Evolutionary conservation across 1,140 invertebrate genomes (phyloP).

Genomic region (Helicoverpa zea): DNA sequence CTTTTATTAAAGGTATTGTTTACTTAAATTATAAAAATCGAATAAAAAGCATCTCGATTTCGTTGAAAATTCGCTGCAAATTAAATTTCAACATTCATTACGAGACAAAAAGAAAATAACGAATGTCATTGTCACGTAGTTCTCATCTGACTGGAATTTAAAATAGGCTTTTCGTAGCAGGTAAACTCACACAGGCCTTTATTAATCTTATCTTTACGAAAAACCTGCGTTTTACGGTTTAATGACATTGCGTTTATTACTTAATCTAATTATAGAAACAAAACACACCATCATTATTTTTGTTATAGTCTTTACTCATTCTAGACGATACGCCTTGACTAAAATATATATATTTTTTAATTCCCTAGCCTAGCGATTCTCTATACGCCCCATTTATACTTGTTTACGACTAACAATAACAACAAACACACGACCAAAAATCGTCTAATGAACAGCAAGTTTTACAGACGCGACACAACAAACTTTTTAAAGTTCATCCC

Average conservation of each 20-base stretch:
- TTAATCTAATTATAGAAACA: no score
- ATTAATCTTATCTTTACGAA: no score
- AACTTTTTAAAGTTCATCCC: slow-evolving; percentile 46
- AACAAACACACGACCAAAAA: slow-evolving; percentile 1
- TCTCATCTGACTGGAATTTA: background rate
- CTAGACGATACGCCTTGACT: no score
- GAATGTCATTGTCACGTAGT: slow-evolving; percentile 15
- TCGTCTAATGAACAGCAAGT: background rate
- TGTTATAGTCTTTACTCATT: no score
- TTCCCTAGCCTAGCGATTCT: no score
- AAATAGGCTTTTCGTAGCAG: background rate
- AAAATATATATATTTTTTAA: no score
- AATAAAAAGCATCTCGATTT: background rate
- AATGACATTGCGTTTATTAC: no score
- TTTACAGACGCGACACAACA: slow-evolving; percentile 12
- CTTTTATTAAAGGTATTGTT: slow-evolving; percentile 10
- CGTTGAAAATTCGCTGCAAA: slow-evolving; percentile 10
- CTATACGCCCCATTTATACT: no score
- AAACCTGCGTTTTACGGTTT: no score
- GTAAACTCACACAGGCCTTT: background rate
- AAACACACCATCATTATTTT: no score
- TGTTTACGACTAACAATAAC: background rate
- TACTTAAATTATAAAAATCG: slow-evolving; percentile 10
- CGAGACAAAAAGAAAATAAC: background rate
- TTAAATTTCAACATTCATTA: slow-evolving; percentile 3